Evolutionary conservation across 64 coral and sea anemone genomes (phyloP).

Genomic region (Porites australiensis): DNA sequence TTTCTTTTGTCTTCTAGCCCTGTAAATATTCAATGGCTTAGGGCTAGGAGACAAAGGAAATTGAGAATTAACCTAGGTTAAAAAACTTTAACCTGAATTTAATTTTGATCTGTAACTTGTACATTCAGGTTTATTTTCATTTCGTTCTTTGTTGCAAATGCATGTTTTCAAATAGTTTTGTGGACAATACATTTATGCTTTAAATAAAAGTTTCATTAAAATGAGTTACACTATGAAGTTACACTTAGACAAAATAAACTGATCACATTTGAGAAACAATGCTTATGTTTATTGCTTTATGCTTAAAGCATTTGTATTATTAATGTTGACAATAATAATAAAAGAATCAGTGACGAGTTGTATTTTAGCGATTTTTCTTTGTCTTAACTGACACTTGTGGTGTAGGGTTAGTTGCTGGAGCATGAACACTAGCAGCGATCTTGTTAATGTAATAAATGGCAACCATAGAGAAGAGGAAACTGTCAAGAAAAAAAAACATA

Average conservation of each 20-base stretch:
- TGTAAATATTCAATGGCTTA: too few relatives aligned
- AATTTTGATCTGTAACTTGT: too few relatives aligned
- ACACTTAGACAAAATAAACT: neutral
- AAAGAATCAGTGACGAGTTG: neutral
- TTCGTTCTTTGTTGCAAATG: too few relatives aligned
- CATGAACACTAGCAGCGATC: slow-evolving; percentile 65
- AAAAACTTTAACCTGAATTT: too few relatives aligned
- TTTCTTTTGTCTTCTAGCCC: too few relatives aligned
- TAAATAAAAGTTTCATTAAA: neutral
- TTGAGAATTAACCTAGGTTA: too few relatives aligned
- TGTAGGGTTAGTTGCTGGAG: slow-evolving; percentile 54
- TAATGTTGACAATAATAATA: neutral
- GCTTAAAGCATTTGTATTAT: neutral
- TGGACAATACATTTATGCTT: neutral
- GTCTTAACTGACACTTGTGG: slow-evolving; percentile 19
- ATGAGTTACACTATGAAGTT: too few relatives aligned
- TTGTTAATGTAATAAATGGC: slow-evolving; percentile 95
- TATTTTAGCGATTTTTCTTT: slow-evolving; percentile 30
- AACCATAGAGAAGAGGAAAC: slow-evolving; percentile 91
- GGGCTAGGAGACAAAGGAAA: too few relatives aligned
- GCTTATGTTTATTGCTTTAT: neutral
- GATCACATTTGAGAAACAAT: neutral
- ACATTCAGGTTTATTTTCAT: too few relatives aligned
- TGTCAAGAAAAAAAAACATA: slow-evolving; percentile 29
- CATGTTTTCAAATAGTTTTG: too few relatives aligned